A percentile compares a stretch with the other conserved stretches of the same genome.
phyloP scores from a whole-genome alignment of 2,888 invertebrate species.

The Leucophenga maculata region DNA sequence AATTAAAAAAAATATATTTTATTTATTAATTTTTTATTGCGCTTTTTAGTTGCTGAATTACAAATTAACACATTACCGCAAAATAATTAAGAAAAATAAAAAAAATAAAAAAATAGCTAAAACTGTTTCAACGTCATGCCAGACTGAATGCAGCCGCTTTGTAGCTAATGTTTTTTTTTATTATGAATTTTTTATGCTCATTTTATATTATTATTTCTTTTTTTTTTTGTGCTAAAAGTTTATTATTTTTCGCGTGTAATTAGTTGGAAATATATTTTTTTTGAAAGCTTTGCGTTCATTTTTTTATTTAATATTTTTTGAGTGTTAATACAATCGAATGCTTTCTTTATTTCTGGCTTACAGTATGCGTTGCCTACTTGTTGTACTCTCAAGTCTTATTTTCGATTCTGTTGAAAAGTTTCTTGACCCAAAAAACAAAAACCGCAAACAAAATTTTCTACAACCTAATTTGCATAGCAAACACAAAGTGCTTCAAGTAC shows the following conservation, averaged over 20 bases:
- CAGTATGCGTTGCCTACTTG: no score
- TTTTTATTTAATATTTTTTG: no score
- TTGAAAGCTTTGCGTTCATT: slow-evolving; percentile 5
- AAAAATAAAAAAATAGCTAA: background rate
- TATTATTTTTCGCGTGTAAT: slow-evolving; percentile 18
- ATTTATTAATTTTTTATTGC: no score
- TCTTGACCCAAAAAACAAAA: slow-evolving; percentile 20
- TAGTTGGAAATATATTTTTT: background rate
- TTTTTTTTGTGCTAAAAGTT: background rate
- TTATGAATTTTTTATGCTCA: background rate
- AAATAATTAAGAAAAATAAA: slow-evolving; percentile 15
- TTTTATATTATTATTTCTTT: background rate
- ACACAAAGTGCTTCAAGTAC: background rate
- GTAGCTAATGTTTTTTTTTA: background rate
- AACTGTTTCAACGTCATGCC: slow-evolving; percentile 13
- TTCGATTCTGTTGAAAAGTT: background rate
- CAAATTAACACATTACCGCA: slow-evolving; percentile 23
- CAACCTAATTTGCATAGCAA: slow-evolving; percentile 14
- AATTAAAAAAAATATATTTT: no score
- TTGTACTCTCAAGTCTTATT: background rate
- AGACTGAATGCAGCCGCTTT: slow-evolving; percentile 8
- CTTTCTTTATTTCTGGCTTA: background rate
- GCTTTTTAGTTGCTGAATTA: slow-evolving; percentile 11
- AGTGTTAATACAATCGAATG: background rate
- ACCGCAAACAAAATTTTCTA: background rate